Evolutionary conservation across 2,888 invertebrate species (phyloP), one percentile per base, ranked within the genome.

Genomic region (Drosophila pseudotakahashii): DNA sequence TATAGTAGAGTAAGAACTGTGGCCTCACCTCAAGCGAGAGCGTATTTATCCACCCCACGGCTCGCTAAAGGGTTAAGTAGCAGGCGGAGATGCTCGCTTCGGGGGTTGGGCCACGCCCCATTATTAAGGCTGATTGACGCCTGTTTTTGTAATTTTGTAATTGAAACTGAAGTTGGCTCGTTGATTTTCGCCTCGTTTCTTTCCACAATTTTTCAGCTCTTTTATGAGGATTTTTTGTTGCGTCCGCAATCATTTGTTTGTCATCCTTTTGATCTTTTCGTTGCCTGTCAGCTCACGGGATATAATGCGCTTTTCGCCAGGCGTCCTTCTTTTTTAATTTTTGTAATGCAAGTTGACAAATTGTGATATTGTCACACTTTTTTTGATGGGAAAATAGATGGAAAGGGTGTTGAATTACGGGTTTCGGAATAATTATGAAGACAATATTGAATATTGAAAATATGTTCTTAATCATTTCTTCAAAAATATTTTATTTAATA

Each of bases 121-220:
- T 86, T 86, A 83, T 88, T 86, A 85, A 85, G 81, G 81, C 87
- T 85, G 85, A 85, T 88, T 83, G 84, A 84, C 89, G 86, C 89
- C 85, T 88, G 78, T 76, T 83, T 82, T 66, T 86, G 84, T 86
- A 80, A 84, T 88, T 82, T 79, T 84, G 83, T 88, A 88, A 86
- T 88, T 88, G 88, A 86, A 88, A 78, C 89, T 78, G 89, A 75
- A 82, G 79, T 76, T 82, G 75, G 30, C 51, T 66, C 51, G 75
- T 54, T 37, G 63, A 53, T 53, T 54, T 70, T 58, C 39, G 9
- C 44, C 30, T 48, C 7, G 19, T 54, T 60, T 75, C 78, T 81
- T 76, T 70, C 55, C 48, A 73, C 67, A 66, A 83, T 67, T 75
- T 75, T 75, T 79, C 11, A 62, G 51, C 36, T 58, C 45, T 75